Conservation (phyloP, 2,113 vertebrate genomes). For the Clarias macrocephalus region DNA sequence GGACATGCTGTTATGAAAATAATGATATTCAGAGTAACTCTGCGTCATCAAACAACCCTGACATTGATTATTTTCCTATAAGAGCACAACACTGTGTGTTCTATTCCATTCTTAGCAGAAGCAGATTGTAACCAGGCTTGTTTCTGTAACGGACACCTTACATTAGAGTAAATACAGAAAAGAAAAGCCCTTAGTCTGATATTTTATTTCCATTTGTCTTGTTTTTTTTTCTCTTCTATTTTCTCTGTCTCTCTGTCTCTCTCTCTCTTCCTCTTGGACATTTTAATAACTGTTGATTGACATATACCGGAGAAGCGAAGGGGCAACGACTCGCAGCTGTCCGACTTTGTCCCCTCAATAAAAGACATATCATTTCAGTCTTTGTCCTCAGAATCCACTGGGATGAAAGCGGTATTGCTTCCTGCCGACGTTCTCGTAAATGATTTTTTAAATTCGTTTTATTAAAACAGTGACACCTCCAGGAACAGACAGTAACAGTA, state of each 20-base stretch:
- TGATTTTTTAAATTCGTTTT: not conserved
- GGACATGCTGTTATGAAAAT: not conserved
- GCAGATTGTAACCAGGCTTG: not conserved
- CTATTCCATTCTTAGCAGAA: not conserved
- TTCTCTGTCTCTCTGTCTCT: not conserved
- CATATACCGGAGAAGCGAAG: not conserved
- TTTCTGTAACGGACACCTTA: not conserved
- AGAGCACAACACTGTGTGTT: not conserved
- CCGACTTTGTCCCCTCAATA: not conserved
- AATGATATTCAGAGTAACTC: not conserved
- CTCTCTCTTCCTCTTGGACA: not conserved
- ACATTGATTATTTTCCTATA: not conserved
- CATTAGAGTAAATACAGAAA: not conserved
- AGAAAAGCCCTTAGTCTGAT: not conserved
- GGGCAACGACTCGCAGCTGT: not conserved
- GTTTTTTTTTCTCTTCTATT: conserved; percentile 22
- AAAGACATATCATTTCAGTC: not conserved
- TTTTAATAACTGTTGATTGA: conserved; percentile 29
- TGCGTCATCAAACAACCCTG: not conserved
- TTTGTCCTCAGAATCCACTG: not conserved
- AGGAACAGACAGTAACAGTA: not conserved
- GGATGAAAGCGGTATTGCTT: not conserved
- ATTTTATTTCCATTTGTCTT: conserved; percentile 39
- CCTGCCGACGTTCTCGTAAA: not conserved
- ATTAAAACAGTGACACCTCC: not conserved